Evolutionary conservation across 1,140 invertebrate species (phyloP).

Genomic region (Aphaenogaster rudis): DNA sequence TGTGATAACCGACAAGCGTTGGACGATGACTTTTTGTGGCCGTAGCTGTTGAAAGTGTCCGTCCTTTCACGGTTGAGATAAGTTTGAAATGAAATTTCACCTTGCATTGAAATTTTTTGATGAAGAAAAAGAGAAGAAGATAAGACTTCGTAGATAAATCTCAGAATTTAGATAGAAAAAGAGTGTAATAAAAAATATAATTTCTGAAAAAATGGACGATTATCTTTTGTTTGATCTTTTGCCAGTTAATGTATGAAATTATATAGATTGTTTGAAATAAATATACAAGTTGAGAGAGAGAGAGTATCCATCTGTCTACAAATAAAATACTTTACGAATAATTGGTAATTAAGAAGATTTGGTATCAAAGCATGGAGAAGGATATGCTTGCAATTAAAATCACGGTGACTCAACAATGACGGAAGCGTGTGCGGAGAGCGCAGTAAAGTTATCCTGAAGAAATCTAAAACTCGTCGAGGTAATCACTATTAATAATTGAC

Average conservation of each 20-base stretch:
- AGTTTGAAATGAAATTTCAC: background rate
- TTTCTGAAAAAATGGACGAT: background rate
- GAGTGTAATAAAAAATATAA: background rate
- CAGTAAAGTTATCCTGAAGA: slow-evolving; percentile 22
- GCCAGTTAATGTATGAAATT: background rate
- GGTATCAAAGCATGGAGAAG: background rate
- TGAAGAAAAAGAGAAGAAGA: background rate
- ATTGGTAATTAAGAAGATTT: background rate
- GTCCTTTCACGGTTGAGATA: background rate
- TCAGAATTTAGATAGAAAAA: background rate
- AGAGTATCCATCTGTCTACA: background rate
- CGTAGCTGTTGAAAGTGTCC: background rate
- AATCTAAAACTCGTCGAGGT: background rate
- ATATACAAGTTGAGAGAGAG: background rate
- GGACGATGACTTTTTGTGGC: background rate
- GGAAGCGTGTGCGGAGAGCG: background rate
- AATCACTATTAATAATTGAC: slow-evolving; percentile 54
- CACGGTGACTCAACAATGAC: slow-evolving; percentile 4
- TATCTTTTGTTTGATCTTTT: background rate
- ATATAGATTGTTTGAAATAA: background rate
- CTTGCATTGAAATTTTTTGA: background rate
- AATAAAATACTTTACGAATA: background rate
- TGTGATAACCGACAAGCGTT: slow-evolving; percentile 16
- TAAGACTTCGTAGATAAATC: background rate
- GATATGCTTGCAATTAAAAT: background rate